phyloP scores from a whole-genome alignment of 2,888 invertebrate genomes.

The Drosophila rellima region DNA sequence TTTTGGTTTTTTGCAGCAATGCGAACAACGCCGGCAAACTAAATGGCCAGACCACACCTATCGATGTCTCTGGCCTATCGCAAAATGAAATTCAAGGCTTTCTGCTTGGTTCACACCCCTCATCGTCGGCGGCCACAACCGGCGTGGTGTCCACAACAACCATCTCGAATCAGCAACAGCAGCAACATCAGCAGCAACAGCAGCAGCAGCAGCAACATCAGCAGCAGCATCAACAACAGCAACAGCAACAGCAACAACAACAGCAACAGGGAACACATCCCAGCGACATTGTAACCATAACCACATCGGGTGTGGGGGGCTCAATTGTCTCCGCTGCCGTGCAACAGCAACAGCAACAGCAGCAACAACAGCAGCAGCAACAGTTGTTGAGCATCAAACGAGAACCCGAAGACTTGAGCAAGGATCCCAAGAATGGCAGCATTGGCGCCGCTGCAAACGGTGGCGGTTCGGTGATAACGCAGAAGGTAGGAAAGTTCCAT shows the following conservation, averaged over 20 bases:
- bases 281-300: slow-evolving; percentile 83
- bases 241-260: slow-evolving; percentile 69
- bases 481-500: slow-evolving; percentile 82
- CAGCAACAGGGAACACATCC: slow-evolving; percentile 76
- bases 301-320: slow-evolving; percentile 78
- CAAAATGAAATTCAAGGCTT: slow-evolving; percentile 86
- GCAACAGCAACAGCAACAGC: slow-evolving; percentile 59
- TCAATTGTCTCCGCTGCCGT: slow-evolving; percentile 83
- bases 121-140: slow-evolving; percentile 82
- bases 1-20: slow-evolving; percentile 74
- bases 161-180: slow-evolving; percentile 79
- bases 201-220: slow-evolving; percentile 73
- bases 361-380: slow-evolving; percentile 74
- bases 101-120: slow-evolving; percentile 86
- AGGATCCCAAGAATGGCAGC: slow-evolving; percentile 85
- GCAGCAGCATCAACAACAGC: slow-evolving; percentile 67
- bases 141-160: slow-evolving; percentile 82
- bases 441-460: slow-evolving; percentile 71
- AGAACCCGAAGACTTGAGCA: slow-evolving; percentile 86
- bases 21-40: slow-evolving; percentile 84
- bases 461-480: slow-evolving; percentile 76
- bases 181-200: slow-evolving; percentile 70
- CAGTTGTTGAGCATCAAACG: slow-evolving; percentile 86
- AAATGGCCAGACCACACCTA: slow-evolving; percentile 86
- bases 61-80: slow-evolving; percentile 86